phyloP scores from a whole-genome alignment of 2,888 invertebrate genomes.

The Apamea anceps region DNA sequence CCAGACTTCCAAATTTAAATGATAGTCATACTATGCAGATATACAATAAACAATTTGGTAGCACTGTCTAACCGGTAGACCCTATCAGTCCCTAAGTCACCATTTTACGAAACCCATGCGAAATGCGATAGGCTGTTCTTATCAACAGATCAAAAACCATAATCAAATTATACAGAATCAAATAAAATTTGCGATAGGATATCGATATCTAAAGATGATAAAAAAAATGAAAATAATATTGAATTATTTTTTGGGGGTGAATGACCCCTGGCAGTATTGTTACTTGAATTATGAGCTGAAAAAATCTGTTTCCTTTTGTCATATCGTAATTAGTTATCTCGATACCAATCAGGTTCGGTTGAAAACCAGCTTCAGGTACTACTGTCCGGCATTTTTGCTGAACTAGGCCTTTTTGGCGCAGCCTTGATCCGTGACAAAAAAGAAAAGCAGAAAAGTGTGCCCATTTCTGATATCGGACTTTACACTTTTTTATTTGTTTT shows the following conservation, averaged over 20 bases:
- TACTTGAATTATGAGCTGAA: not conserved
- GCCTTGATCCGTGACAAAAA: no score
- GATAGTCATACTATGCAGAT: not conserved
- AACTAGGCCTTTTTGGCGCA: no score
- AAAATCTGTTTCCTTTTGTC: not conserved
- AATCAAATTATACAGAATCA: not conserved
- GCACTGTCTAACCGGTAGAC: not conserved
- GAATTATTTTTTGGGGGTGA: not conserved
- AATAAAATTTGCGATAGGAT: no score
- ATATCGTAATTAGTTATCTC: not conserved
- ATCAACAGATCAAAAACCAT: not conserved
- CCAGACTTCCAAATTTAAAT: not conserved
- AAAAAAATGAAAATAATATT: not conserved
- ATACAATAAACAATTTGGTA: not conserved
- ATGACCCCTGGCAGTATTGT: not conserved
- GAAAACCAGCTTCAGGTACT: no score
- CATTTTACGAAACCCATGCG: not conserved
- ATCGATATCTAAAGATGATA: not conserved
- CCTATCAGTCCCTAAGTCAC: not conserved
- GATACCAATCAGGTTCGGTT: no score
- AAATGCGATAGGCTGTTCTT: conserved; percentile 8
- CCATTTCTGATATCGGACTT: no score
- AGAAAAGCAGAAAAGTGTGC: no score
- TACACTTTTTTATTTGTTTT: no score
- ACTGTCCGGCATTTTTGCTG: no score